Percentiles rank a stretch among this genome's conserved stretches.
Conservation (phyloP, 2,797 vertebrate species). For the Schizopygopsis pylzovi region DNA sequence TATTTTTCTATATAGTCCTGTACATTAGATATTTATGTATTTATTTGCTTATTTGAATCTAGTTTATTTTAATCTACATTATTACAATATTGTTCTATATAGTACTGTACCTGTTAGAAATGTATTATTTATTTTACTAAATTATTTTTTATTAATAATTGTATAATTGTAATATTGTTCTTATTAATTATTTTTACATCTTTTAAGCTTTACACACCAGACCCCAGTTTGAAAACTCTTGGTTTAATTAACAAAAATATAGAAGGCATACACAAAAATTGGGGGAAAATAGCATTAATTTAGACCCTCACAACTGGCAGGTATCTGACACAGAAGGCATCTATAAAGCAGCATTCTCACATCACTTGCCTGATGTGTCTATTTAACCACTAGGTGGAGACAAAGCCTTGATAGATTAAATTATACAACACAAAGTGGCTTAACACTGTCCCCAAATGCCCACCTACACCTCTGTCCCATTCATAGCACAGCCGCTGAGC, state of each 20-base stretch:
- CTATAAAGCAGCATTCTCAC: background rate
- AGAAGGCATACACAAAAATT: too few relatives aligned
- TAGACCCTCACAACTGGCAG: background rate
- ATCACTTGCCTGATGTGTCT: slow-evolving; percentile 20
- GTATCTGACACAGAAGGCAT: background rate
- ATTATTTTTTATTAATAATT: too few relatives aligned
- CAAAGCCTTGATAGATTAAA: slow-evolving; percentile 36
- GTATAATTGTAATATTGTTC: background rate
- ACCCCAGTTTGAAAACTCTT: background rate
- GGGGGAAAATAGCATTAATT: background rate
- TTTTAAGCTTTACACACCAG: background rate
- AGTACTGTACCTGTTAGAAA: too few relatives aligned
- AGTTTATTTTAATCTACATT: background rate
- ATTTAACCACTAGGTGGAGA: slow-evolving; percentile 73
- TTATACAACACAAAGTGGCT: background rate
- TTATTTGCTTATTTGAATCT: background rate
- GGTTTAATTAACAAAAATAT: background rate
- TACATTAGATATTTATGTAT: background rate
- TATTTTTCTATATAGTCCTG: background rate
- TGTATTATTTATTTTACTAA: background rate
- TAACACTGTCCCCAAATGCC: background rate
- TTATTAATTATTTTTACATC: background rate
- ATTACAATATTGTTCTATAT: background rate
- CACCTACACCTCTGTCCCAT: slow-evolving; percentile 26
- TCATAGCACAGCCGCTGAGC: slow-evolving; percentile 58